Base-by-base conservation (phyloP, 2,888 invertebrate species). In the Cheilosia variabilis region DNA sequence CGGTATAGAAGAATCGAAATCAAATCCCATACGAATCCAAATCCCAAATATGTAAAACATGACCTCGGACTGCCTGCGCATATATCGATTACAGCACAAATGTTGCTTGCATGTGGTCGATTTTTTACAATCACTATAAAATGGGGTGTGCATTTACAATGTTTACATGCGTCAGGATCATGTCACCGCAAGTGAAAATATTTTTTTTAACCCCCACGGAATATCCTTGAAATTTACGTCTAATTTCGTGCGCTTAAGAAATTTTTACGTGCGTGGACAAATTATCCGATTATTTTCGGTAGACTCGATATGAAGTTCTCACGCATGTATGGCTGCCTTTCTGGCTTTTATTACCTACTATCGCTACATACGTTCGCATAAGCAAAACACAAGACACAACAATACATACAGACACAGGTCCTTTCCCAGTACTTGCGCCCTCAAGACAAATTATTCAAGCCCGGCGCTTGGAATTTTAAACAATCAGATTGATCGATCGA, bases 401-500 rank as follows among this genome's bases (percentile, higher is more conserved):
- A 41, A 75, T 27, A 41, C 31, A 43, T 22, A 43, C 31, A 15
- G n/a, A 43, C n/a, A 7, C 17, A n/a, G 0, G 31, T 31, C 31
- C 31, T 31, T 31, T 31, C 1, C 2, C 9, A 31, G 9, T 31
- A 7, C 57, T 73, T 65, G 13, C 34, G 45, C 53, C 79, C 65
- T 52, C 3, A 45, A 71, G 76, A 65, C 76, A 63, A 57, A 72
- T 80, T 80, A 80, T 80, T 50, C 62, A 27, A 41, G 60, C 34
- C 24, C 53, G 31, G 31, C 31, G 80, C 47, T 53, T 45, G 75
- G 65, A 71, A 80, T 76, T 84, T 78, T 19, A 24, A 37, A 22
- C 71, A 37, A 34, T 65, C 43, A 63, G 66, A 86, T 81, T 86
- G 72, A 86, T 86, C 86, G 86, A 86, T 86, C 81, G 86, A 69